These are phyloP conservation scores for Zygogramma bicolorata DNA, from an alignment of 2,888 invertebrate species.

Conservation along the genomic window DNA sequence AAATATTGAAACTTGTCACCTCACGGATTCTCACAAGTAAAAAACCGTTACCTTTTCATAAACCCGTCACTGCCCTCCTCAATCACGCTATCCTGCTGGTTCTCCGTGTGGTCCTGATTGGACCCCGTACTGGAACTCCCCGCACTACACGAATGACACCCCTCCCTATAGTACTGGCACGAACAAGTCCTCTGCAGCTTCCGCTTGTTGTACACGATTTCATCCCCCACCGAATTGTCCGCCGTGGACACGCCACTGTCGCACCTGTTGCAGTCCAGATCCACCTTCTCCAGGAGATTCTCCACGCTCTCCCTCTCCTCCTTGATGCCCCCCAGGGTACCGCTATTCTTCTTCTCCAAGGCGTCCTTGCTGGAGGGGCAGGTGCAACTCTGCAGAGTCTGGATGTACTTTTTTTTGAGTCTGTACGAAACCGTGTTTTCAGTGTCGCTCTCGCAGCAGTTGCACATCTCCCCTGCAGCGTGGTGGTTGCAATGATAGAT, in stretches of 20 bases:
- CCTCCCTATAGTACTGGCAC: slow-evolving; percentile 65
- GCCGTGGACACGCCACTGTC: slow-evolving; percentile 68
- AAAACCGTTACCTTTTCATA: slow-evolving; percentile 65
- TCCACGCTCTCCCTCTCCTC: slow-evolving; percentile 68
- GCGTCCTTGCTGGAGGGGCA: slow-evolving; percentile 59
- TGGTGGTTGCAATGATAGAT: slow-evolving; percentile 68
- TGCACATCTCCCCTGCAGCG: slow-evolving; percentile 66
- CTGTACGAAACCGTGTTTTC: slow-evolving; percentile 65
- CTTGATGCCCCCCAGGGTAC: slow-evolving; percentile 65
- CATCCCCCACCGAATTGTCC: slow-evolving; percentile 65
- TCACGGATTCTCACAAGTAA: no score
- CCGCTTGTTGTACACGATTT: slow-evolving; percentile 65
- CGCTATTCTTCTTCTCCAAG: slow-evolving; percentile 64
- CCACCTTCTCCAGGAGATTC: slow-evolving; percentile 65
- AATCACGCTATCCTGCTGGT: slow-evolving; percentile 65
- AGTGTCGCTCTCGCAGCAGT: slow-evolving; percentile 66
- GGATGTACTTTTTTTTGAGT: slow-evolving; percentile 65
- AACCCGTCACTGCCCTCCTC: slow-evolving; percentile 65
- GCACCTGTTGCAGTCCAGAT: slow-evolving; percentile 70
- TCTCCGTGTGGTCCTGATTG: slow-evolving; percentile 65
- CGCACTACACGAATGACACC: slow-evolving; percentile 62
- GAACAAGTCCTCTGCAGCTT: slow-evolving; percentile 67
- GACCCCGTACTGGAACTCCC: slow-evolving; percentile 64
- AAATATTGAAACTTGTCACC: no score
- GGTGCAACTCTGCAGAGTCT: slow-evolving; percentile 61